A percentile compares a stretch with the other conserved stretches of the same genome.
Conservation (phyloP, 1,140 invertebrate genomes). For the Caerostris darwini region DNA sequence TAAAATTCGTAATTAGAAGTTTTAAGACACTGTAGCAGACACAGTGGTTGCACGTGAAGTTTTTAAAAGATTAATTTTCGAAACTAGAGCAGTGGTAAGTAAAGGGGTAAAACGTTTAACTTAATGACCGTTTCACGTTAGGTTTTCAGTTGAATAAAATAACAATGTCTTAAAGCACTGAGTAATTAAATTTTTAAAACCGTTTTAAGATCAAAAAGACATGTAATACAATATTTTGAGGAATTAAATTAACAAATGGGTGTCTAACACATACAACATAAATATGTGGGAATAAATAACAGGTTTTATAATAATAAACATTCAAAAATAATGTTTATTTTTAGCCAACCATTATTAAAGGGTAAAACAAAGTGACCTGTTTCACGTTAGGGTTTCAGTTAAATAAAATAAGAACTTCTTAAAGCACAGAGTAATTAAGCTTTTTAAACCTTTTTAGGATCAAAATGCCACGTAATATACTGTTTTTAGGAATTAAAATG, state of each 20-base stretch:
- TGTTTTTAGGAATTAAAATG: not conserved
- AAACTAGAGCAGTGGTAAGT: not conserved
- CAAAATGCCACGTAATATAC: not conserved
- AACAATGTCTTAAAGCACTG: not conserved
- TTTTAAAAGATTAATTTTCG: no score
- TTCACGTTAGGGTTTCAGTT: no score
- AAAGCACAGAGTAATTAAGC: no score
- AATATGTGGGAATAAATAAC: not conserved
- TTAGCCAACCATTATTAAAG: not conserved
- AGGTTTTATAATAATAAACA: not conserved
- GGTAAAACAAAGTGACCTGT: no score
- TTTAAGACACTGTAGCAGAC: no score
- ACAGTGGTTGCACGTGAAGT: no score
- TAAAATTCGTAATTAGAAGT: no score
- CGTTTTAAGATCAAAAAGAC: not conserved
- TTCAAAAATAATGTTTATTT: not conserved
- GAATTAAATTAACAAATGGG: not conserved
- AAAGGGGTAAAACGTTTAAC: not conserved
- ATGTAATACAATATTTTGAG: not conserved
- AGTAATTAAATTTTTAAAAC: not conserved
- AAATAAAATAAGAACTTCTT: no score
- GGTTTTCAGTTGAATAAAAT: not conserved
- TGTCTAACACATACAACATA: not conserved
- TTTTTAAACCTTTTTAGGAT: no score
- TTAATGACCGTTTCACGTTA: not conserved